Conservation (phyloP, 2,113 vertebrate species). For the Microcebus tavaratra region DNA sequence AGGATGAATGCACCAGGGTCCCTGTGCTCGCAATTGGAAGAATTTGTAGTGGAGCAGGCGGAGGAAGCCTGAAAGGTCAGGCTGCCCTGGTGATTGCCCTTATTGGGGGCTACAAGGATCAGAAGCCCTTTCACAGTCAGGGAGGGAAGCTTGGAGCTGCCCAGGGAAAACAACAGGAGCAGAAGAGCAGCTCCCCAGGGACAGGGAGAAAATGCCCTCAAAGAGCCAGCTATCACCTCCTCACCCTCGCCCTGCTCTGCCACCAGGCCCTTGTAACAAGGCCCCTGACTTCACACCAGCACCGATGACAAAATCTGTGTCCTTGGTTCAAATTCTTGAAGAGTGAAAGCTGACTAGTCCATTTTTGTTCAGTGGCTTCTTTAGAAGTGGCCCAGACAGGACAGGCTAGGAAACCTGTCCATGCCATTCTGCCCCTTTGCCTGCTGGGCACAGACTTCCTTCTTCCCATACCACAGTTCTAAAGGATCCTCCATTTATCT, state of each 20-base stretch:
- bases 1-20: accelerated
- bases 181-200: accelerated
- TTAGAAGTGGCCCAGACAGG: not conserved
- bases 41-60: not conserved
- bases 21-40: too few species aligned
- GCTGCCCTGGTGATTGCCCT: too few species aligned
- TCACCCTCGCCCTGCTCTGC: too few species aligned
- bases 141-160: not conserved
- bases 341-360: not conserved
- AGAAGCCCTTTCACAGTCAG: not conserved
- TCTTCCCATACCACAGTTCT: not conserved
- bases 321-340: not conserved
- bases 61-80: not conserved
- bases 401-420: not conserved
- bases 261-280: not conserved
- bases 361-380: not conserved
- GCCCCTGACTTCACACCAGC: too few species aligned
- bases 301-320: not conserved
- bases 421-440: accelerated
- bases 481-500: not conserved
- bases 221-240: accelerated
- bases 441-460: not conserved
- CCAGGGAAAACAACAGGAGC: not conserved
- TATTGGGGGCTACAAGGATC: not conserved
- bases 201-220: not conserved